Percentiles rank a stretch among this genome's conserved stretches.
Conservation (phyloP, 2,888 invertebrate genomes). For the Tachystola acroxantha region DNA sequence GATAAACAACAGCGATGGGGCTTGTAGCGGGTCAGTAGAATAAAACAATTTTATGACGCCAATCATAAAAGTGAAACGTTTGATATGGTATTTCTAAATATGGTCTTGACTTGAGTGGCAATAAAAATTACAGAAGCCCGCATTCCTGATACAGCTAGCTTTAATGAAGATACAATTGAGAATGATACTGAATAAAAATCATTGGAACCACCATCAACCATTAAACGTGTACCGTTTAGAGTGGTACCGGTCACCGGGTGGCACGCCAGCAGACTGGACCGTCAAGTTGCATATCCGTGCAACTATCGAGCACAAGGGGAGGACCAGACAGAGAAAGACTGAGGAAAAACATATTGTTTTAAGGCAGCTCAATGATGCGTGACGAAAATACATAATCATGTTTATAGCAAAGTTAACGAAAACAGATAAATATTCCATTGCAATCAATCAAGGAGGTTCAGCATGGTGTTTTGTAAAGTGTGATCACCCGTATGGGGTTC, state of each 20-base stretch:
- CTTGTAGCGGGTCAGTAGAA: slow-evolving; percentile 13
- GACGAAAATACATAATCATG: slow-evolving; percentile 21
- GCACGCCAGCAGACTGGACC: slow-evolving; percentile 4
- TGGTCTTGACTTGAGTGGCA: slow-evolving; percentile 19
- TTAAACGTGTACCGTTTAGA: neutral
- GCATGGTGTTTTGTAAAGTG: slow-evolving; percentile 28
- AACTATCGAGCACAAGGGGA: slow-evolving; percentile 19
- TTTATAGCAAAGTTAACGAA: slow-evolving; percentile 17
- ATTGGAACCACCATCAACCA: neutral
- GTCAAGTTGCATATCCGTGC: slow-evolving; percentile 16
- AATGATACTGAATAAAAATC: neutral
- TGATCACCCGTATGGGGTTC: slow-evolving; percentile 40
- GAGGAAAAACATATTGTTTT: slow-evolving; percentile 39
- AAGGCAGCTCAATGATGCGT: slow-evolving; percentile 16
- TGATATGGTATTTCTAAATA: slow-evolving; percentile 23
- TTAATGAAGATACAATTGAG: neutral
- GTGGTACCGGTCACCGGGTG: slow-evolving; percentile 3
- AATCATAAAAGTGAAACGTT: slow-evolving; percentile 23
- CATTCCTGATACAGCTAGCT: slow-evolving; percentile 11
- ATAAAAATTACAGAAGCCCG: slow-evolving; percentile 14
- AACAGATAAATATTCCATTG: slow-evolving; percentile 20
- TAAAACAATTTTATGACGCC: slow-evolving; percentile 20
- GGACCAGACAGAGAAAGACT: slow-evolving; percentile 40
- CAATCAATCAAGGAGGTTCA: slow-evolving; percentile 33
- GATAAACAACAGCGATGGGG: slow-evolving; percentile 9